Evolutionary conservation across 2,113 vertebrate genomes (phyloP).

Genomic region (Grallaria varia): DNA sequence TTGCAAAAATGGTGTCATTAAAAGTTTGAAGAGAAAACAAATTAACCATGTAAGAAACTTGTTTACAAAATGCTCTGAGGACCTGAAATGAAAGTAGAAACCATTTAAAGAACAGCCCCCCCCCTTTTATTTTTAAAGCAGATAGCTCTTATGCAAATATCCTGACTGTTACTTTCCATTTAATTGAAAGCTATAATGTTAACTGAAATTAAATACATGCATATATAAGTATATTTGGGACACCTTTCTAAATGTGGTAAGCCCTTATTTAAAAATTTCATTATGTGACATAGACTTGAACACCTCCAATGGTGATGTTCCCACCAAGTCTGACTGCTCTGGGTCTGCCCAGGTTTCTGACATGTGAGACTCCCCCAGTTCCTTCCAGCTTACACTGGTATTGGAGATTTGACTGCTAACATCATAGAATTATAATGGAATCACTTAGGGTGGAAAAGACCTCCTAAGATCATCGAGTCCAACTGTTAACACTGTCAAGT

Average conservation of each 20-base stretch:
- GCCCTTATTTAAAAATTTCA: rapidly evolving
- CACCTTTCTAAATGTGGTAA: neutral
- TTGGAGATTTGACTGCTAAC: neutral
- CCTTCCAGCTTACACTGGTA: neutral
- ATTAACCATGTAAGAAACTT: neutral
- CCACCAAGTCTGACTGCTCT: neutral
- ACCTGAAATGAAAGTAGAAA: neutral
- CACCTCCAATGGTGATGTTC: neutral
- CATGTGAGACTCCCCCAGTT: neutral
- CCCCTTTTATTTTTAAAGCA: neutral
- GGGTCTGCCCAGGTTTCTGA: neutral
- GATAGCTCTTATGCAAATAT: neutral
- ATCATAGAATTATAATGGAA: neutral
- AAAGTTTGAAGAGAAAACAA: neutral
- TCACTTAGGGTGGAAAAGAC: neutral
- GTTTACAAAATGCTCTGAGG: neutral
- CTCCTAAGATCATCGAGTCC: neutral
- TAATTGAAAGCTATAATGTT: neutral
- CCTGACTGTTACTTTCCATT: neutral
- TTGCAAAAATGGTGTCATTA: neutral
- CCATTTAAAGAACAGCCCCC: neutral
- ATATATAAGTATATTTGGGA: neutral
- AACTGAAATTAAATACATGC: neutral
- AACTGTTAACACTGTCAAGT: neutral
- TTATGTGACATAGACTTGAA: neutral